Base-by-base conservation (phyloP, 2,888 invertebrate genomes). In the Drosophila nigritarsus region DNA sequence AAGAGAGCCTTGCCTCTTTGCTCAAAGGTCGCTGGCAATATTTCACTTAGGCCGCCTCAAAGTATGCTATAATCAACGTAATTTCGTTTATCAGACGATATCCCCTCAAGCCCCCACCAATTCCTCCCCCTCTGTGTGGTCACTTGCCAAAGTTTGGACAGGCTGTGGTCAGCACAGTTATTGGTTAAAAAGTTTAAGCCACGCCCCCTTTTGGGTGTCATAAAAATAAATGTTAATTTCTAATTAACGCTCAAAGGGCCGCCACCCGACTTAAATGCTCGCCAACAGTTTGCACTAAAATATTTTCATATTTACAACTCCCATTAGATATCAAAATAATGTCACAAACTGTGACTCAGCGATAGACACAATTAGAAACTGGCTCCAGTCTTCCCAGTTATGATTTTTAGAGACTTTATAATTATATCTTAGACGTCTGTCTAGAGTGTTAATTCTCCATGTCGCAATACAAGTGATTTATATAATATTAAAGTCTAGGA, bases 1-100 rank as follows among this genome's bases (percentile, higher is more conserved):
- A 83, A 79, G 27, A 32, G 29, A 32, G 32, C 34, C 13, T 30
- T 40, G 36, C 54, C 18, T 51, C 42, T 38, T 55, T 29, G 18
- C 24, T 45, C 49, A 53, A 80, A 80, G 80, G 83, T 83, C 80
- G 70, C 64, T 59, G 69, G 66, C 80, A 59, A 80, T 83, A 83
- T 83, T 80, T 80, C 76, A 83, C 71, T 75, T 71, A n/a, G 80
- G 75, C 20, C 80, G 72, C 73, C 73, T 63, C 38, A 29, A 63
- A 74, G 79, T 82, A 58, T 73, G 73, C 77, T 70, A 73, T 83
- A 80, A 80, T 80, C 76, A 67, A 62, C 65, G 59, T 66, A 80
- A 73, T 80, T 83, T 76, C 69, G 80, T 75, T 80, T 80, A 75
- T 75, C 75, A 64, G 60, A 60, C 53, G 24, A 45, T 48, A 29